Base-by-base conservation (phyloP, 2,888 invertebrate genomes). In the Phorcus lineatus region DNA sequence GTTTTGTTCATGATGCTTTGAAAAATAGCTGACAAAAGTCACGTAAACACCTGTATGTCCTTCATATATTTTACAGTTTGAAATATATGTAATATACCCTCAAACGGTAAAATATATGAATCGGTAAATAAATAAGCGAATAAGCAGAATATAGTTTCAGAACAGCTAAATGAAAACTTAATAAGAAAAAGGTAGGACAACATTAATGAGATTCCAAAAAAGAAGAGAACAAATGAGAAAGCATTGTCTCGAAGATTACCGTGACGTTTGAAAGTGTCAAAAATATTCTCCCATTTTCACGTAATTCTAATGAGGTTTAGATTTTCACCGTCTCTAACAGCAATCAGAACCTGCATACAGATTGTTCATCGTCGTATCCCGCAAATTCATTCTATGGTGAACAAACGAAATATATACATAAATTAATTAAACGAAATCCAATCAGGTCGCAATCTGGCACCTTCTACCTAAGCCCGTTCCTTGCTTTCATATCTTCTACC, bases 361-460 rank as follows among this genome's bases (percentile, higher is more conserved):
- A 24, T 24, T 62, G n/a, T 62, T 28, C 28, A 62, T 62, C 28
- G 24, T 28, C 24, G 28, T 62, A 22, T 28, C 28, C 13, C 62
- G 28, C 62, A 16, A 62, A 62, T 62, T 62, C 24, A 62, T 62
- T 62, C 16, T 28, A 62, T 62, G 1, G 3, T 16, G 62, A 62
- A 62, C 62, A 62, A 62, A 62, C 28, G 62, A 62, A 24, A 62
- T 62, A 62, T 62, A 62, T 62, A 62, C 62, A 62, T 62, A 62
- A 62, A 62, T 62, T 62, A 62, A 62, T 62, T 62, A 62, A 24
- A 17, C 62, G 62, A 62, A 62, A 62, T 62, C 62, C 62, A 62
- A 62, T 62, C 62, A 62, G 28, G 24, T 28, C 17, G 62, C 62
- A 62, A 62, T 62, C 62, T 62, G 62, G 62, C 62, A 62, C 62